Conservation (phyloP, 2,113 vertebrate genomes). For the Aegithalos caudatus region DNA sequence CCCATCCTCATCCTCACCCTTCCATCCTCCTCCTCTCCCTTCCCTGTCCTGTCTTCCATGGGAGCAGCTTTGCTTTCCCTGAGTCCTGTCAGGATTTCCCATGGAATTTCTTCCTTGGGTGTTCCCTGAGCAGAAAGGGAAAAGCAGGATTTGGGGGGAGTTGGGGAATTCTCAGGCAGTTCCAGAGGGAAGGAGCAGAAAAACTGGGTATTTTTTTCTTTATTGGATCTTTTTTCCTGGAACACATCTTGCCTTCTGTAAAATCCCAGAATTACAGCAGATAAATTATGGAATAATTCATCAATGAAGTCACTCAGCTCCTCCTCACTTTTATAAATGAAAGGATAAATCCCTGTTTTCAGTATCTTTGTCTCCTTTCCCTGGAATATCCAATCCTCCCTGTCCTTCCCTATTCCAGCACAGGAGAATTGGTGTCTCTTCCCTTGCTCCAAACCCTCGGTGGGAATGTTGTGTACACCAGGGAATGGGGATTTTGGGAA, state of each 20-base stretch:
- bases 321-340: neutral
- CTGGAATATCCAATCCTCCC: neutral
- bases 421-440: neutral
- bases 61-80: neutral
- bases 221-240: neutral
- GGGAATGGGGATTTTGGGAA: neutral
- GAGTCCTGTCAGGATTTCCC: neutral
- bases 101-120: neutral
- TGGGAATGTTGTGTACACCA: fast-evolving
- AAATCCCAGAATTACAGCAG: fast-evolving
- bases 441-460: neutral
- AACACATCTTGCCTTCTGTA: neutral
- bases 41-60: neutral
- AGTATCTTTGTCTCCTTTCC: fast-evolving
- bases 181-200: neutral
- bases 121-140: neutral
- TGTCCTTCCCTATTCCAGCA: neutral
- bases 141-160: neutral
- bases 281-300: neutral
- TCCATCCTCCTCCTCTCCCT: neutral
- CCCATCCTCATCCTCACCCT: neutral
- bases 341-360: neutral
- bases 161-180: neutral
- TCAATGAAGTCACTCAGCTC: neutral
- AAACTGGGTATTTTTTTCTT: neutral